phyloP scores from a whole-genome alignment of 2,113 vertebrate genomes.

The Muntiacus muntjak region DNA sequence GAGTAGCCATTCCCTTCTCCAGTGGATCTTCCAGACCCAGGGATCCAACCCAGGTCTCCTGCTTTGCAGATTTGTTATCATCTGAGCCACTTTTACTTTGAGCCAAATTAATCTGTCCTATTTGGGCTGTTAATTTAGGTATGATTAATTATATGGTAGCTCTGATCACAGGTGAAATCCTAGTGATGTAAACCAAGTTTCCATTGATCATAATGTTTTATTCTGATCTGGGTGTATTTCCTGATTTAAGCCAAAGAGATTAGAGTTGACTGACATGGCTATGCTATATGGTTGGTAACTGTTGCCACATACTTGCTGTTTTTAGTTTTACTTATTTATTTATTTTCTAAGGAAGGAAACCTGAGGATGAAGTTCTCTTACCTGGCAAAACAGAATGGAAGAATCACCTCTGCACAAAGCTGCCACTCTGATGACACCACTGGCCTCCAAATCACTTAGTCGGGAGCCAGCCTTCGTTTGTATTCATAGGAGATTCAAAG shows the following conservation, averaged over 20 bases:
- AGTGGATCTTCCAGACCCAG: not conserved
- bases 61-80: not conserved
- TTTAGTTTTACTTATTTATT: not conserved
- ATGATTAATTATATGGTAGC: not conserved
- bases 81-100: not conserved
- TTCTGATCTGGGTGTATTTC: not conserved
- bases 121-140: not conserved
- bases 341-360: not conserved
- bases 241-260: not conserved
- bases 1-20: not conserved
- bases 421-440: not conserved
- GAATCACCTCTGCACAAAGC: not conserved
- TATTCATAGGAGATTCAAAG: not conserved
- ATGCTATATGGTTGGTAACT: not conserved
- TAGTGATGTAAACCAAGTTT: not conserved
- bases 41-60: not conserved
- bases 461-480: not conserved
- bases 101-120: not conserved
- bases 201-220: not conserved
- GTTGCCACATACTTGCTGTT: not conserved
- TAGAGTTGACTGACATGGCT: not conserved
- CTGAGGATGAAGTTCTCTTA: not conserved
- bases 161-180: not conserved
- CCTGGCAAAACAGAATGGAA: not conserved
- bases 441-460: not conserved